Percentiles rank a stretch among this genome's conserved stretches.
Conservation (phyloP, 2,797 vertebrate species). For the Myotis vivesi region DNA sequence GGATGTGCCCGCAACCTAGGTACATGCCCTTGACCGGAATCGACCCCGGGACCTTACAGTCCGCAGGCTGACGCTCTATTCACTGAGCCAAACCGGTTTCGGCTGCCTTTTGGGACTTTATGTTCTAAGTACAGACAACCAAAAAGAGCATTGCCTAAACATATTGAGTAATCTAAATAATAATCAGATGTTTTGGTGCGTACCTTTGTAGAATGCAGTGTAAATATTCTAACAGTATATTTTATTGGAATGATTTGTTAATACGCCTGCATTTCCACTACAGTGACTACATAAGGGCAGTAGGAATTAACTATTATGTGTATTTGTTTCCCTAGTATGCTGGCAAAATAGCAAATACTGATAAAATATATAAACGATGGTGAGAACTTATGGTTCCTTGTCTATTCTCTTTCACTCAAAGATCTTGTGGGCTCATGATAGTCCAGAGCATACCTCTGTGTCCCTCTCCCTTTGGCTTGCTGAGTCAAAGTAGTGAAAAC, state of each 20-base stretch:
- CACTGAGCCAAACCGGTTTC: too few species aligned
- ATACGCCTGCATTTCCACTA: background rate
- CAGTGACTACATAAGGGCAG: background rate
- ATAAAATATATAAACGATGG: background rate
- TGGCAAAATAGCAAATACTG: background rate
- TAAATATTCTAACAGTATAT: background rate
- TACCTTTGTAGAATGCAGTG: background rate
- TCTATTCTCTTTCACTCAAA: background rate
- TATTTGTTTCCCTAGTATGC: background rate
- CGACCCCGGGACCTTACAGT: too few species aligned
- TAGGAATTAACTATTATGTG: background rate
- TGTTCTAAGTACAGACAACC: background rate
- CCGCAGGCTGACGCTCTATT: too few species aligned
- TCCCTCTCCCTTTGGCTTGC: background rate
- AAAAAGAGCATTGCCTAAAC: background rate
- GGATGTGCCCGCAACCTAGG: too few species aligned
- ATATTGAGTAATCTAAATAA: background rate
- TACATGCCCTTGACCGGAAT: too few species aligned
- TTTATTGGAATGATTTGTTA: background rate
- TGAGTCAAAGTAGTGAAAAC: background rate
- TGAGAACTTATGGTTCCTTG: background rate
- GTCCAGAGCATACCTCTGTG: background rate
- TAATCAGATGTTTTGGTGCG: background rate
- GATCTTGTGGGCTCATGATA: background rate
- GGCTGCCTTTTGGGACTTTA: background rate